phyloP scores from a whole-genome alignment of 2,797 vertebrate species.

The Pempheris klunzingeri region DNA sequence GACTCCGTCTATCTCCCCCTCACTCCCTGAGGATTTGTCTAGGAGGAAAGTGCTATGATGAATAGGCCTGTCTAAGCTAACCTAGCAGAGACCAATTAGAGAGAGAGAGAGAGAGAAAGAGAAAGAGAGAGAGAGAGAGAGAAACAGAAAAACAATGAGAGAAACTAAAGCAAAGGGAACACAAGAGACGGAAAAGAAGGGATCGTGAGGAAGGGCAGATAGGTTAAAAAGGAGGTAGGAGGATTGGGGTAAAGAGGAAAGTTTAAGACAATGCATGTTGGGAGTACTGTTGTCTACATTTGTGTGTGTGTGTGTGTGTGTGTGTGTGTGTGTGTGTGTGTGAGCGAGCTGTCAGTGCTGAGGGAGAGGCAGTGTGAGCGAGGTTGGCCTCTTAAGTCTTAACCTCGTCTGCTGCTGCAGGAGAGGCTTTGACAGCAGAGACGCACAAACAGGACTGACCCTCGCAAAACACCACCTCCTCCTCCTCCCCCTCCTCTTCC shows the following conservation, averaged over 20 bases:
- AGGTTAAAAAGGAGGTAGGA: slow-evolving; percentile 65
- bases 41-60: slow-evolving; percentile 96
- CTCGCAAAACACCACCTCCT: slow-evolving; percentile 41
- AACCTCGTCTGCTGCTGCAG: slow-evolving; percentile 82
- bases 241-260: slow-evolving; percentile 59
- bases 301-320: slow-evolving; percentile 42
- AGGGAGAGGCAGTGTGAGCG: slow-evolving; percentile 71
- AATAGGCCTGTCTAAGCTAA: slow-evolving; percentile 98
- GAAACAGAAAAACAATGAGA: slow-evolving; percentile 71
- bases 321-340: slow-evolving; percentile 46
- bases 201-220: slow-evolving; percentile 55
- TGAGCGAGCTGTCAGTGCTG: slow-evolving; percentile 76
- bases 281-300: slow-evolving; percentile 29
- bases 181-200: slow-evolving; percentile 26
- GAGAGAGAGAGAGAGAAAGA: slow-evolving; percentile 84
- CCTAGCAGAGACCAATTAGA: slow-evolving; percentile 98
- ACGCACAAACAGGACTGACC: slow-evolving; percentile 70
- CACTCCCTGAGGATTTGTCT: slow-evolving; percentile 92
- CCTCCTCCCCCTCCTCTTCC: slow-evolving; percentile 22
- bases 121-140: slow-evolving; percentile 59
- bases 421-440: slow-evolving; percentile 83
- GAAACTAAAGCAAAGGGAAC: slow-evolving; percentile 80
- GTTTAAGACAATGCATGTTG: slow-evolving; percentile 63
- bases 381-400: slow-evolving; percentile 77
- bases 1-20: slow-evolving; percentile 78